A percentile compares a stretch with the other conserved stretches of the same genome.
phyloP scores from a whole-genome alignment of 2,113 vertebrate species.

The Cinclus mexicanus region DNA sequence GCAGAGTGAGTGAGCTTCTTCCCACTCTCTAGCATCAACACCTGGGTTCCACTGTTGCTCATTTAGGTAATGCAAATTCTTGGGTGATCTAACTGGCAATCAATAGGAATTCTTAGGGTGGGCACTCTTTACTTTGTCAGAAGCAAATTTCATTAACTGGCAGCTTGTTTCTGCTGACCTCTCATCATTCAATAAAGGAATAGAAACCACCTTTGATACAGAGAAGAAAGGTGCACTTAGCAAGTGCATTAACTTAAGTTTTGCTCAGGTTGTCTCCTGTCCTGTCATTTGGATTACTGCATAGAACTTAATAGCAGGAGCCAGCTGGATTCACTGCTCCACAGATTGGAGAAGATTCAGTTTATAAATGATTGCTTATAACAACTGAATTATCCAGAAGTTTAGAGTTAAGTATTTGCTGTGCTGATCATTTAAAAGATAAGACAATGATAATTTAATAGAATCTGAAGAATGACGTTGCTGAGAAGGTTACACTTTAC shows the following conservation, averaged over 20 bases:
- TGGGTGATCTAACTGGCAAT: not conserved
- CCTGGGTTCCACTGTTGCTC: not conserved
- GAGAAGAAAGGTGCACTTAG: not conserved
- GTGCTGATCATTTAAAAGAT: constrained; percentile 16
- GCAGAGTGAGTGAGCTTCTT: not conserved
- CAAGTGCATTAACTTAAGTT: constrained; percentile 1
- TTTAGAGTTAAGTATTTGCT: constrained; percentile 18
- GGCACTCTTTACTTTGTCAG: not conserved
- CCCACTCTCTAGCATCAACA: not conserved
- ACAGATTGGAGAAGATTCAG: not conserved
- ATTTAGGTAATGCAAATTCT: not conserved
- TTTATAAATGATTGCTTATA: constrained; percentile 20
- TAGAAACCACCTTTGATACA: not conserved
- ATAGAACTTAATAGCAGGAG: not conserved
- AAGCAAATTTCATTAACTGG: not conserved
- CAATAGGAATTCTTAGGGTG: not conserved
- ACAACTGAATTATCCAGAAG: constrained; percentile 6
- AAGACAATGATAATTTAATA: constrained; percentile 7
- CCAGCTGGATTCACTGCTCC: not conserved
- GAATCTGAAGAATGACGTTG: not conserved
- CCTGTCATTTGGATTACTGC: not conserved
- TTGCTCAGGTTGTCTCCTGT: not conserved
- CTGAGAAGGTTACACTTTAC: not conserved
- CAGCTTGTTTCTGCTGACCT: not conserved
- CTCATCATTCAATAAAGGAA: not conserved